phyloP scores from a whole-genome alignment of 2,888 invertebrate species.

The Agrotis clavis region DNA sequence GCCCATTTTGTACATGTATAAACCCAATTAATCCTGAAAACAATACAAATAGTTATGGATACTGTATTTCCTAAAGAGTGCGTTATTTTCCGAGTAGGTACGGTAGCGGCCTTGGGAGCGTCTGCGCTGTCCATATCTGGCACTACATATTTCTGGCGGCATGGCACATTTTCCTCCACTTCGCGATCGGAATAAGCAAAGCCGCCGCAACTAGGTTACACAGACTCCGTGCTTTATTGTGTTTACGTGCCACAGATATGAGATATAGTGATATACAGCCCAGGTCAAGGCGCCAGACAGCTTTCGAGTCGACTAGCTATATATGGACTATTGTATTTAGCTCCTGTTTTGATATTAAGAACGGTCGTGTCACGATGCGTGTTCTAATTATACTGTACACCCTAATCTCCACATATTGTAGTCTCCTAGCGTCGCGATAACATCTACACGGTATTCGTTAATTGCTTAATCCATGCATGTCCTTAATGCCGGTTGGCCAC shows the following conservation, averaged over 20 bases:
- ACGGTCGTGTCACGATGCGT: slow-evolving; percentile 79
- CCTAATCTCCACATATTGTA: slow-evolving; percentile 84
- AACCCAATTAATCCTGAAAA: slow-evolving; percentile 56
- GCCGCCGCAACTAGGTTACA: slow-evolving; percentile 86
- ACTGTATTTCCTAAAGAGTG: slow-evolving; percentile 54
- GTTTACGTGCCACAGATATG: slow-evolving; percentile 89
- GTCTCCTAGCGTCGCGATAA: slow-evolving; percentile 75
- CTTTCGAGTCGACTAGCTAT: slow-evolving; percentile 85
- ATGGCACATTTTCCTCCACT: slow-evolving; percentile 74
- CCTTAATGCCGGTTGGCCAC: slow-evolving; percentile 73
- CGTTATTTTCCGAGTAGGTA: slow-evolving; percentile 70
- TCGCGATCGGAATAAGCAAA: slow-evolving; percentile 84
- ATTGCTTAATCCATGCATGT: slow-evolving; percentile 84
- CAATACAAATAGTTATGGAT: slow-evolving; percentile 68
- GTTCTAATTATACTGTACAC: slow-evolving; percentile 78
- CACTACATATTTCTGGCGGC: slow-evolving; percentile 70
- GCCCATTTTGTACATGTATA: slow-evolving; percentile 41
- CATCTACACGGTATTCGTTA: slow-evolving; percentile 77
- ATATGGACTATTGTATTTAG: slow-evolving; percentile 84
- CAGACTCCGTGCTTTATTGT: slow-evolving; percentile 88
- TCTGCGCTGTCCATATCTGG: slow-evolving; percentile 66
- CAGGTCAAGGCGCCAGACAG: slow-evolving; percentile 89
- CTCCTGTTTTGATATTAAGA: slow-evolving; percentile 78
- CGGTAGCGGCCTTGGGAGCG: slow-evolving; percentile 71
- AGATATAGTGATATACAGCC: slow-evolving; percentile 83